phyloP scores from a whole-genome alignment of 64 coral and sea anemone genomes.

The Pocillopora damicornis region DNA sequence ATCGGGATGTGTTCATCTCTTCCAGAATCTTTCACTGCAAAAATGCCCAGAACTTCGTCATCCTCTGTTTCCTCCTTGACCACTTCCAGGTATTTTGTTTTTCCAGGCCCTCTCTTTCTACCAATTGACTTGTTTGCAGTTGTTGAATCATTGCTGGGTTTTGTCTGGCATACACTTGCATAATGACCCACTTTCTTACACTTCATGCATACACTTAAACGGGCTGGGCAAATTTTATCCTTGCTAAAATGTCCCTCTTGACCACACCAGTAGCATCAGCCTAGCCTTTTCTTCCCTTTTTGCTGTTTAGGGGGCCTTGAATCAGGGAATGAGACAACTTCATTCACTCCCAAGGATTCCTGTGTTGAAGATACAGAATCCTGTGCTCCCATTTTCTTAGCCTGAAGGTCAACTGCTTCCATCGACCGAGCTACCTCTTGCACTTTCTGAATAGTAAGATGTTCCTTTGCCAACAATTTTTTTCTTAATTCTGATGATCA shows the following conservation, averaged over 20 bases:
- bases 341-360: constrained; percentile 21
- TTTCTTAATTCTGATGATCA: neutral
- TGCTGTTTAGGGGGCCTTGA: neutral
- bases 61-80: constrained; percentile 3
- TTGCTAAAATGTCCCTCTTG: constrained; percentile 50
- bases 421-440: constrained; percentile 41
- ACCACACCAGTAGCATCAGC: constrained; percentile 43
- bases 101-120: neutral
- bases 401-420: constrained; percentile 40
- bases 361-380: neutral
- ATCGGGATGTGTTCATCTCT: constrained; percentile 5
- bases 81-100: constrained; percentile 28
- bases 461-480: constrained; percentile 41
- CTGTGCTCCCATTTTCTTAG: constrained; percentile 17
- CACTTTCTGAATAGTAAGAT: constrained; percentile 13
- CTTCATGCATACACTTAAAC: constrained; percentile 17
- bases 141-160: neutral
- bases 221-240: constrained; percentile 35
- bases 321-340: constrained; percentile 4
- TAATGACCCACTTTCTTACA: constrained; percentile 55
- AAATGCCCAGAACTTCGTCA: constrained; percentile 34
- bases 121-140: neutral
- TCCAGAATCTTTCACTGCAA: constrained; percentile 6
- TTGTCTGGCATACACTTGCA: constrained; percentile 53
- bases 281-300: neutral